Conservation (phyloP, 2,797 vertebrate species). For the Stomatorhinus walkeri region DNA sequence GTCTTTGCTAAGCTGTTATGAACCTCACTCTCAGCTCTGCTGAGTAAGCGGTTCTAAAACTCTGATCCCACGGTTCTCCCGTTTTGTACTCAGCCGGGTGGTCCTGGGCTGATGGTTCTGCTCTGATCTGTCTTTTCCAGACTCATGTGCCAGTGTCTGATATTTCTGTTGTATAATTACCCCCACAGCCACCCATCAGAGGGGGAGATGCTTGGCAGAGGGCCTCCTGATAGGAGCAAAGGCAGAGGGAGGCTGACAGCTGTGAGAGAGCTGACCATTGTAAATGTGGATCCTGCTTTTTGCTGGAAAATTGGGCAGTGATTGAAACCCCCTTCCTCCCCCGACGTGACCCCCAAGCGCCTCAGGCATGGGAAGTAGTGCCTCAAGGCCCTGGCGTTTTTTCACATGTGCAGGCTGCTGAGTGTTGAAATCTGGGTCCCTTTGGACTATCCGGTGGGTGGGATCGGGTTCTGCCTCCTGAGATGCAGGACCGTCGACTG, state of each 20-base stretch:
- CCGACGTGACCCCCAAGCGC: not conserved
- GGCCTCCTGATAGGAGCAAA: not conserved
- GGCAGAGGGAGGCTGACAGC: conserved; percentile 6
- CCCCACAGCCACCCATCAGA: not conserved
- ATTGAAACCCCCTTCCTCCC: not conserved
- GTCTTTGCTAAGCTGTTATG: not conserved
- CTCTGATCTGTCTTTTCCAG: not conserved
- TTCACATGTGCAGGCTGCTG: not conserved
- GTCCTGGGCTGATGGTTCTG: not conserved
- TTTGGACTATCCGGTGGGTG: not conserved
- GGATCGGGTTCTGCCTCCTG: not conserved
- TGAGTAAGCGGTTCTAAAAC: not conserved
- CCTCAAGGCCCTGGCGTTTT: not conserved
- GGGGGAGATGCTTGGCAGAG: not conserved
- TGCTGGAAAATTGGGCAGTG: not conserved
- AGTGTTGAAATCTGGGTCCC: not conserved
- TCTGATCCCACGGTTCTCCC: not conserved
- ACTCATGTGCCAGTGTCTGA: not conserved
- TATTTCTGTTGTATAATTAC: not conserved
- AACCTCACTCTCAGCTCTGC: not conserved
- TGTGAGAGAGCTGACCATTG: not conserved
- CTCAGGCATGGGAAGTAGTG: not conserved
- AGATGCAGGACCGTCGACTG: not conserved
- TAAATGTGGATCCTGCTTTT: not conserved
- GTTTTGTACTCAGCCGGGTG: not conserved